These are phyloP conservation scores for Mohoua ochrocephala DNA, from an alignment of 2,113 vertebrate species.

Conservation along the genomic window DNA sequence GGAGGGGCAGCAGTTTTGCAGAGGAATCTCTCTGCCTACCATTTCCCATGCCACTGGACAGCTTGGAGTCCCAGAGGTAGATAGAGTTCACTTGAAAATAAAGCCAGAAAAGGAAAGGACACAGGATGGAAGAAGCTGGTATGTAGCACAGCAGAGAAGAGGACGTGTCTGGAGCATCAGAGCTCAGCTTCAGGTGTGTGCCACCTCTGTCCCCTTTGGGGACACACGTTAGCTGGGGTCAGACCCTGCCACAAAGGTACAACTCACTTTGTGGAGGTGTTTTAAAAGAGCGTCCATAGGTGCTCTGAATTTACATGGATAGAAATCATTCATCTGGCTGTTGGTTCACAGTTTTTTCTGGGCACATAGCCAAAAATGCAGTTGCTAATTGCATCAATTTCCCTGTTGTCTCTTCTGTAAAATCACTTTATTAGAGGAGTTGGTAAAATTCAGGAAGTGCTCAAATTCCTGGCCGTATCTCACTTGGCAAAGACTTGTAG, in stretches of 20 bases:
- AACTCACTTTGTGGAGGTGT: neutral
- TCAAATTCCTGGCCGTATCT: neutral
- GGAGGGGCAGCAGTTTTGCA: neutral
- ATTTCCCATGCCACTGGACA: neutral
- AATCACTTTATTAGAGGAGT: constrained; percentile 20
- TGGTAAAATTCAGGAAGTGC: constrained; percentile 40
- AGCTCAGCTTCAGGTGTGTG: neutral
- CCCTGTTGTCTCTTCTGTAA: constrained; percentile 2
- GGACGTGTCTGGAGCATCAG: neutral
- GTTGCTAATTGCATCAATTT: constrained; percentile 18
- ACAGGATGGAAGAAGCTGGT: neutral
- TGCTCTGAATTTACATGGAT: neutral
- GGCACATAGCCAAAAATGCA: neutral
- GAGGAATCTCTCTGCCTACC: neutral
- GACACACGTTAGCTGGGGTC: neutral
- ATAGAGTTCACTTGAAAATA: neutral
- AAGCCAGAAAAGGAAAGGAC: neutral
- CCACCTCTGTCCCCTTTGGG: neutral
- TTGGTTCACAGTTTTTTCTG: neutral
- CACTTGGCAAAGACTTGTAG: neutral
- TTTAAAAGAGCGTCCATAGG: neutral
- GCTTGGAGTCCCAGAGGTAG: neutral
- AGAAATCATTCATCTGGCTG: neutral
- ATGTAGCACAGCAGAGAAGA: neutral
- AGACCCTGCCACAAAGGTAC: neutral